These are phyloP conservation scores for Schlechtendalia chinensis DNA, from an alignment of 1,140 invertebrate genomes.

Conservation along the genomic window DNA sequence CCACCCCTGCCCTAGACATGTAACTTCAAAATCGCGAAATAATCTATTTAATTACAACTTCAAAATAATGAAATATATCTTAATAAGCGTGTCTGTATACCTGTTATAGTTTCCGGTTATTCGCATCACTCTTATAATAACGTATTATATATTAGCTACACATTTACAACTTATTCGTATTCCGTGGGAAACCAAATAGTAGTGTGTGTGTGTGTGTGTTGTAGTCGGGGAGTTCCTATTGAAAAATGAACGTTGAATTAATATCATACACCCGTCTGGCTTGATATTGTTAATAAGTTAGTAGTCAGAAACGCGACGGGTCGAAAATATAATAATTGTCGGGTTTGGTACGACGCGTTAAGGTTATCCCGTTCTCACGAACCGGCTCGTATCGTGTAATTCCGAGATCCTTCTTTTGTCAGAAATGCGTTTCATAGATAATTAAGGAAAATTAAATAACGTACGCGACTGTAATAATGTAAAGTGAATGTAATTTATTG, in stretches of 20 bases:
- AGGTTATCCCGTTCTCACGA: slow-evolving; percentile 9
- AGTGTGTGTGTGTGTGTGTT: neutral
- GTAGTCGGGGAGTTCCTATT: too few species aligned
- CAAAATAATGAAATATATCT: too few species aligned
- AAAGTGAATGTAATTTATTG: neutral
- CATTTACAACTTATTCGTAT: neutral
- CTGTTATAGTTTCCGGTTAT: neutral
- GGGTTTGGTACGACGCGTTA: neutral
- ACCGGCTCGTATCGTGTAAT: too few species aligned
- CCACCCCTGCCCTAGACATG: too few species aligned
- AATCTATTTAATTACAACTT: too few species aligned
- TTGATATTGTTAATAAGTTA: neutral
- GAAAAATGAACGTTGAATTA: too few species aligned
- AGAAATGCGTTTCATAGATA: neutral
- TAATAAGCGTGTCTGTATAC: too few species aligned
- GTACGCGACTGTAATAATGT: too few species aligned
- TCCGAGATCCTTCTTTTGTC: too few species aligned
- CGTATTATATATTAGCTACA: neutral
- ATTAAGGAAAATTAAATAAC: neutral
- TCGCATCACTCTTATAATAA: neutral
- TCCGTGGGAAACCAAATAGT: neutral
- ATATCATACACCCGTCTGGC: too few species aligned
- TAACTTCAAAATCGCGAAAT: too few species aligned
- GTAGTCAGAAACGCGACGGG: neutral
- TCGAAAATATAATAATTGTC: neutral